These are phyloP conservation scores for Mesochorus sp. DNA, from an alignment of 2,888 invertebrate genomes.

Conservation along the genomic window DNA sequence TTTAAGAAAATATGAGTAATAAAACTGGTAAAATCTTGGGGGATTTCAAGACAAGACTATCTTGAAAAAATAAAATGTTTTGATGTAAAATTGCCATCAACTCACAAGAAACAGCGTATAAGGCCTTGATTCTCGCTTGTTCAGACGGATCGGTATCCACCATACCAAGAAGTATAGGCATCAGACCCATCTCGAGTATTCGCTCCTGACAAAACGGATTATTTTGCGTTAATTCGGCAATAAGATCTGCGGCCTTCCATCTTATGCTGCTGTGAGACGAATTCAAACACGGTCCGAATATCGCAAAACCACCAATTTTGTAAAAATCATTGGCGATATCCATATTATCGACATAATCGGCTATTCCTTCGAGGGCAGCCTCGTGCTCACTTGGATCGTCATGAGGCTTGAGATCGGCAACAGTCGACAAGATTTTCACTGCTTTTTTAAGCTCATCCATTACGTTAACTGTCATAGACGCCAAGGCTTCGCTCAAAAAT, in stretches of 20 bases:
- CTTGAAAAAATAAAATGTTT: neutral
- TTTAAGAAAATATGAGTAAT: too few species aligned
- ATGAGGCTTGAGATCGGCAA: conserved; percentile 82
- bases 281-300: conserved; percentile 87
- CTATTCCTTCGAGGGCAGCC: conserved; percentile 87
- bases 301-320: conserved; percentile 91
- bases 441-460: conserved; percentile 86
- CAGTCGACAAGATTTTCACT: conserved; percentile 84
- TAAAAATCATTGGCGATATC: conserved; percentile 93
- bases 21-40: too few species aligned
- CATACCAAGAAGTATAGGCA: conserved; percentile 86
- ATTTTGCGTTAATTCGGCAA: conserved; percentile 93
- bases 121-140: conserved; percentile 86
- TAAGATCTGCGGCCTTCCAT: conserved; percentile 86
- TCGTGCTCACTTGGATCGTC: conserved; percentile 85
- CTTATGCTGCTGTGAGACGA: conserved; percentile 86
- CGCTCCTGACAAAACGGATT: conserved; percentile 91
- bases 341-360: conserved; percentile 88
- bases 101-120: conserved; percentile 92
- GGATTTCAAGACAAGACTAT: too few species aligned
- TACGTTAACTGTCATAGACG: conserved; percentile 88
- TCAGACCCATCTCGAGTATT: conserved; percentile 86
- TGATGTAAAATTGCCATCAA: conserved; percentile 58
- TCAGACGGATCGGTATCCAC: conserved; percentile 84
- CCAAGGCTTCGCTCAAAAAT: conserved; percentile 89